phyloP scores from a whole-genome alignment of 2,888 invertebrate species.

The Amiota mariae region DNA sequence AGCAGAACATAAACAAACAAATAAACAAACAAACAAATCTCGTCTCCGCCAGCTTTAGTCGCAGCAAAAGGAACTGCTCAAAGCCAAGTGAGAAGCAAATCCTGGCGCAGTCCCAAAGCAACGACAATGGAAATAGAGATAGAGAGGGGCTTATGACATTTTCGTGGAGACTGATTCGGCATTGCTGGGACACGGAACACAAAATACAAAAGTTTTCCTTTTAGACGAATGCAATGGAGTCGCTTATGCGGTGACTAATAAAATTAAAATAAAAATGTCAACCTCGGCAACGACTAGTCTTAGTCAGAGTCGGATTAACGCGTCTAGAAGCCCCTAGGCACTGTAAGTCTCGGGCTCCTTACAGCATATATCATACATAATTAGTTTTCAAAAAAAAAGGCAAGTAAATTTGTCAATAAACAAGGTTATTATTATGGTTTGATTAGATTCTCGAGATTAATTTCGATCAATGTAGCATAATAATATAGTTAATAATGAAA shows the following conservation, averaged over 20 bases:
- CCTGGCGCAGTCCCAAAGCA: slow-evolving; percentile 15
- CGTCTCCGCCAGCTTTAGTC: slow-evolving; percentile 8
- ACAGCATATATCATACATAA: no score
- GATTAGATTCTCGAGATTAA: no score
- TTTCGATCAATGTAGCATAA: no score
- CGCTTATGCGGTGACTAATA: slow-evolving; percentile 51
- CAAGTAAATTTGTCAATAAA: no score
- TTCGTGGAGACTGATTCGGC: slow-evolving; percentile 7
- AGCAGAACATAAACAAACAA: slow-evolving; percentile 44
- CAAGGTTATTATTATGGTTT: no score
- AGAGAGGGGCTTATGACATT: not conserved
- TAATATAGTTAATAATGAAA: no score
- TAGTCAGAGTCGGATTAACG: no score
- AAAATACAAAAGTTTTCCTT: slow-evolving; percentile 54
- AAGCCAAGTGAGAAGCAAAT: slow-evolving; percentile 17
- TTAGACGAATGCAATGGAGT: slow-evolving; percentile 52
- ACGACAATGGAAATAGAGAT: not conserved
- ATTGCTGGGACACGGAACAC: slow-evolving; percentile 23
- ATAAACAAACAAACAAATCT: slow-evolving; percentile 24
- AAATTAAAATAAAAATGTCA: slow-evolving; percentile 33
- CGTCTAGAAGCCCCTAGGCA: no score
- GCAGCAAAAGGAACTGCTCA: slow-evolving; percentile 5
- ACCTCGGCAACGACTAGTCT: not conserved
- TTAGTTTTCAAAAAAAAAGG: no score
- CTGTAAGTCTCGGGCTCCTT: no score